These are phyloP conservation scores for Podilymbus podiceps DNA, from an alignment of 2,113 vertebrate species.

Conservation along the genomic window DNA sequence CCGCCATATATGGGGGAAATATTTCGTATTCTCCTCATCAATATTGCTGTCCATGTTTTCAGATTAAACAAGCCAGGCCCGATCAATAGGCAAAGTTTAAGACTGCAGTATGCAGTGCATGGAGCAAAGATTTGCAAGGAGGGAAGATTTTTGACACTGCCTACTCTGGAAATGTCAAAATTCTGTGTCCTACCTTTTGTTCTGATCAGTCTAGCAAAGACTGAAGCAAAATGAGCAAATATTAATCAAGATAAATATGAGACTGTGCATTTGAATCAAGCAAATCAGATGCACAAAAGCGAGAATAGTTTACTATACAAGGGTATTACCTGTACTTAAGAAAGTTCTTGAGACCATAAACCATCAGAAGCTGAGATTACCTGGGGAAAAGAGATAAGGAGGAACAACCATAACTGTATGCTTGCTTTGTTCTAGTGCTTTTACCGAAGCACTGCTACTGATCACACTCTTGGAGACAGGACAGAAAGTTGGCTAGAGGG, in stretches of 20 bases:
- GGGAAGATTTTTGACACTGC: neutral
- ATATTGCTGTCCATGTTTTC: neutral
- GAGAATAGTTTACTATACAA: neutral
- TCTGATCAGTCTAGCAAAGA: neutral
- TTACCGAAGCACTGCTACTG: neutral
- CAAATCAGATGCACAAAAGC: neutral
- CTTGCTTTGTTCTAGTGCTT: neutral
- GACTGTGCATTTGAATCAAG: neutral
- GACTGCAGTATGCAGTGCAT: neutral
- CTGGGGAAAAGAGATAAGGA: neutral
- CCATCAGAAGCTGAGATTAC: neutral
- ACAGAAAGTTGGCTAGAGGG: accelerated
- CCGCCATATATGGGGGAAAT: neutral
- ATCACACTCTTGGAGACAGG: neutral
- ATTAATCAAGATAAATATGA: neutral
- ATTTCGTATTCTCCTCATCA: neutral
- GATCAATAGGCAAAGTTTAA: neutral
- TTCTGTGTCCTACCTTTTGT: neutral
- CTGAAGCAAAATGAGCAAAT: neutral
- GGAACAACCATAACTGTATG: neutral
- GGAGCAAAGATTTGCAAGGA: neutral
- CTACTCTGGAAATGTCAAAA: neutral
- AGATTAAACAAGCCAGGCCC: neutral
- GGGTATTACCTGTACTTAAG: neutral
- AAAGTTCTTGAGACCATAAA: neutral